Percentiles rank a stretch among this genome's conserved stretches.
Evolutionary conservation across 2,797 vertebrate genomes (phyloP).

Genomic region (Pseudomugil gertrudae): DNA sequence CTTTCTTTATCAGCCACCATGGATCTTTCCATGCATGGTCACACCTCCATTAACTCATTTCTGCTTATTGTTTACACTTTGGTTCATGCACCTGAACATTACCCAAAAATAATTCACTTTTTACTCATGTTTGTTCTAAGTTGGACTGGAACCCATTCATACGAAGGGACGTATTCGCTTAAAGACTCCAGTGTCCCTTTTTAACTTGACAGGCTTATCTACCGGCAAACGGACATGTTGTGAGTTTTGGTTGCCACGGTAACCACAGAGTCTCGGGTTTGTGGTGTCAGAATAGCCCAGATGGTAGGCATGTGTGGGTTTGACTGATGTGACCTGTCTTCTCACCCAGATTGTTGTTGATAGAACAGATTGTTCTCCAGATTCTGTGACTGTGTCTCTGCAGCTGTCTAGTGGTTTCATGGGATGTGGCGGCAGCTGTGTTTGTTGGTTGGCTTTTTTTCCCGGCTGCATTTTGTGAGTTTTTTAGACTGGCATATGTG

Average conservation of each 20-base stretch:
- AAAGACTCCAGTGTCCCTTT: not conserved
- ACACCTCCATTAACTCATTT: too few relatives aligned
- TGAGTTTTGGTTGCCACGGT: slow-evolving; percentile 9
- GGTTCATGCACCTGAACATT: too few relatives aligned
- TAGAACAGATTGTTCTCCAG: slow-evolving; percentile 35
- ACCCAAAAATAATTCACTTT: not conserved
- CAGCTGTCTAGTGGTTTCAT: slow-evolving; percentile 54
- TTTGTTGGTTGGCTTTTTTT: slow-evolving; percentile 44
- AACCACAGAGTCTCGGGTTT: slow-evolving; percentile 1
- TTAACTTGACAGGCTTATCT: not conserved
- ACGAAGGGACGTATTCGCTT: too few relatives aligned
- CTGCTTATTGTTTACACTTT: too few relatives aligned
- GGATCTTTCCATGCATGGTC: not conserved
- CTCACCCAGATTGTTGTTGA: slow-evolving; percentile 33
- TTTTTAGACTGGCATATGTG: slow-evolving; percentile 46
- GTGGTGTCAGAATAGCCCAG: slow-evolving; percentile 23
- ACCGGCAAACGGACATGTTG: slow-evolving; percentile 13
- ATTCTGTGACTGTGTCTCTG: slow-evolving; percentile 21
- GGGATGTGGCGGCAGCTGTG: slow-evolving; percentile 58
- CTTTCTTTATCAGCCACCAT: not conserved
- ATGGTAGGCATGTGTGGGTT: slow-evolving; percentile 37
- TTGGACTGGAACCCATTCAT: not conserved
- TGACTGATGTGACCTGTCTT: slow-evolving; percentile 34
- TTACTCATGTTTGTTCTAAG: not conserved
- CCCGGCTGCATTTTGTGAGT: slow-evolving; percentile 29